These are phyloP conservation scores for Hyles euphorbiae DNA, from an alignment of 1,140 invertebrate species.

Conservation along the genomic window DNA sequence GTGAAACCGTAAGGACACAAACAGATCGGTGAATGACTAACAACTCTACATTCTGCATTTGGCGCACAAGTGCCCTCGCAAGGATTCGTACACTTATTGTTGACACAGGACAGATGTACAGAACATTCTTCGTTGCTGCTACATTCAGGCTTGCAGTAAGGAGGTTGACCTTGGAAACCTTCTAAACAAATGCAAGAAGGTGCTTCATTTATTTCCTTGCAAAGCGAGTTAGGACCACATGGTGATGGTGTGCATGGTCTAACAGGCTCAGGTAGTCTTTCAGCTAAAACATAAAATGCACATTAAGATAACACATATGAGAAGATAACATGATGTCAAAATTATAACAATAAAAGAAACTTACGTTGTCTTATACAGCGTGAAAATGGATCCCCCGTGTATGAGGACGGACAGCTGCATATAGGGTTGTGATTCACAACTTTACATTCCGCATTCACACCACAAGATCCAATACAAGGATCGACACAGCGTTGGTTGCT, in stretches of 20 bases:
- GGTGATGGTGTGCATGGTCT: conserved; percentile 87
- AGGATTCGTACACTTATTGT: conserved; percentile 83
- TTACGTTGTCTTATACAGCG: conserved; percentile 77
- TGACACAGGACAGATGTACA: conserved; percentile 82
- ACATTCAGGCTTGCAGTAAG: conserved; percentile 86
- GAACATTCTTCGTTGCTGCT: conserved; percentile 86
- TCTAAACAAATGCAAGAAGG: conserved; percentile 85
- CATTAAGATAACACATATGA: conserved; percentile 3
- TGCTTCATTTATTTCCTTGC: conserved; percentile 81
- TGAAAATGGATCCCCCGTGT: conserved; percentile 79
- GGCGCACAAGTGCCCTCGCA: conserved; percentile 82
- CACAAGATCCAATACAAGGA: conserved; percentile 80
- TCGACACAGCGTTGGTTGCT: conserved; percentile 78
- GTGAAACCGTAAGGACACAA: conserved; percentile 78
- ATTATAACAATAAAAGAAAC: conserved; percentile 26
- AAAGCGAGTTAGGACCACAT: conserved; percentile 88
- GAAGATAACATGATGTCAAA: background rate
- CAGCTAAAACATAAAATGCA: conserved; percentile 43
- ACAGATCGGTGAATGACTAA: conserved; percentile 85
- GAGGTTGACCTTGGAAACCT: conserved; percentile 87
- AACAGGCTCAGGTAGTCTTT: conserved; percentile 61
- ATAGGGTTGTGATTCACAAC: conserved; percentile 82
- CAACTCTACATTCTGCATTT: conserved; percentile 83
- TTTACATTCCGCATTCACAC: conserved; percentile 78
- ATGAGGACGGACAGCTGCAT: conserved; percentile 77